Evolutionary conservation across 2,888 invertebrate species (phyloP), one percentile per base, ranked within the genome.

Genomic region (Dichetophora obliterata): DNA sequence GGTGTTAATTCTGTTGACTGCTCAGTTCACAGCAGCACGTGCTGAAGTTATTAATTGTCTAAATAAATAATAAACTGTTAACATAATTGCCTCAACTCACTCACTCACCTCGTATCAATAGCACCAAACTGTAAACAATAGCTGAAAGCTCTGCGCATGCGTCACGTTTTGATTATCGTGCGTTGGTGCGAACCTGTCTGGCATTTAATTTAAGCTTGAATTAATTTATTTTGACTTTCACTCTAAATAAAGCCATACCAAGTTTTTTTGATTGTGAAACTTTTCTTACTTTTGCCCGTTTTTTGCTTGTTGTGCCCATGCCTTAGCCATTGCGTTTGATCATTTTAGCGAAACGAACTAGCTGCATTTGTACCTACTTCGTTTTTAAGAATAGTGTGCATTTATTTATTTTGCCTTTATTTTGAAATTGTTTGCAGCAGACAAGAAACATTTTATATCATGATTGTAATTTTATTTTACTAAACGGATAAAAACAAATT

Each of bases 291-390:
- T 37, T 37, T 37, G 37, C 6, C 5, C 37, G 14, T 43, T 43
- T 37, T 43, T 43, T 22, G 16, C 34, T 31, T 31, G 5, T 63
- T 63, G 3, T 59, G 24, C n/a, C 9, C 63, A 31, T 24, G 24
- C 31, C 61, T 27, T 31, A 31, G 61, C 61, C 57, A 54, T 54
- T 34, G 71, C 71, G 19, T 57, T 57, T 57, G 57, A 57, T 57
- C 71, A 71, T 9, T 37, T 57, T 57, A 71, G 57, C 71, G 71
- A 43, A 37, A 71, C 71, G 34, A 57, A 59, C 63, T 22, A 14
- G 11, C 43, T 34, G 63, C 16, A 27, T 16, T 63, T 22, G 22
- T 59, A 24, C n/a, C n/a, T n/a, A n/a, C 14, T 19, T 27, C 59
- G 6, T 54, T 19, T 52, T 52, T 19, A 2, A 8, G 37, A 6